Evolutionary conservation across 1,140 invertebrate genomes (phyloP).

Genomic region (Danaus plexippus): DNA sequence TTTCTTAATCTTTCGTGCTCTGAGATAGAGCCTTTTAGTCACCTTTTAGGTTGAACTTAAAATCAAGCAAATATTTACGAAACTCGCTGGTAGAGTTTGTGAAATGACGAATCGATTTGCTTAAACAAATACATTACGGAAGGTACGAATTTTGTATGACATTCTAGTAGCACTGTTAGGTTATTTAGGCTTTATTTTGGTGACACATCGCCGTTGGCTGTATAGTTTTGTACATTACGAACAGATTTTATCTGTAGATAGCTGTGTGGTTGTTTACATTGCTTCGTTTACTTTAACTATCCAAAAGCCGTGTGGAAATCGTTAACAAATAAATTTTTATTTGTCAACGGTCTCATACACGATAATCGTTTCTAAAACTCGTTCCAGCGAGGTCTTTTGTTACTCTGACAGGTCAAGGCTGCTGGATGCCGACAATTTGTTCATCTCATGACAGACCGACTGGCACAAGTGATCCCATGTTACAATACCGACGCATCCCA

Average conservation of each 20-base stretch:
- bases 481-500: constrained; percentile 19
- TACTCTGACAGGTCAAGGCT: constrained; percentile 28
- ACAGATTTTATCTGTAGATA: background rate
- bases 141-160: too few relatives aligned
- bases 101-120: constrained; percentile 25
- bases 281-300: too few relatives aligned
- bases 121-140: constrained; percentile 4
- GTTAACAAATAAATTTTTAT: constrained; percentile 9
- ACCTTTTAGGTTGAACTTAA: constrained; percentile 40
- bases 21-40: constrained; percentile 26
- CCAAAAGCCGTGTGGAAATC: too few relatives aligned
- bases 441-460: constrained; percentile 24
- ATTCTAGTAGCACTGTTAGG: too few relatives aligned
- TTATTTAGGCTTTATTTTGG: too few relatives aligned
- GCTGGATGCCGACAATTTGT: constrained; percentile 29
- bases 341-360: constrained; percentile 11
- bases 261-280: too few relatives aligned
- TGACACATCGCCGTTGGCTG: too few relatives aligned
- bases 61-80: constrained; percentile 39
- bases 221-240: constrained; percentile 9
- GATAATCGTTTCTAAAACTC: constrained; percentile 16
- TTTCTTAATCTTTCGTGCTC: background rate
- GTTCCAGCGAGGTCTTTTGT: constrained; percentile 23
- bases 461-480: constrained; percentile 20
- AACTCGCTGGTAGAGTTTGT: constrained; percentile 22